Evolutionary conservation across 2,113 vertebrate genomes (phyloP), one percentile per base, ranked within the genome.

Genomic region (Pantherophis guttatus): DNA sequence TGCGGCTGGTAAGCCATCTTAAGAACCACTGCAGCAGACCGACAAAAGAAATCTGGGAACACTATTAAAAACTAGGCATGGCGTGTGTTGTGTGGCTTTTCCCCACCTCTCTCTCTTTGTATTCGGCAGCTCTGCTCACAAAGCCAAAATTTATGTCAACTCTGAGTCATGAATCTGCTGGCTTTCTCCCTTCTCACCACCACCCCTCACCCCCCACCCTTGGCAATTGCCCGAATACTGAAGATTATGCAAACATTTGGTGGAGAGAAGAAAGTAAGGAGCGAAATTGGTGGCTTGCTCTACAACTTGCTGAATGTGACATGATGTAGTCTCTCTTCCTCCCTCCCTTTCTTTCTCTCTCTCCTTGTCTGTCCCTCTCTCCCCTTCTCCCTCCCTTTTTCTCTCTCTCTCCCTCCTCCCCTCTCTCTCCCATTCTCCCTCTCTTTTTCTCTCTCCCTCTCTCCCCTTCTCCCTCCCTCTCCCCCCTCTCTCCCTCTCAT

Each of bases 391-490:
- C 19, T 21, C 55, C 6, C 55, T 17, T 17, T 55, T 1, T 55
- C 55, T 55, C 55, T 55, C 55, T 19, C 54, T 1, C 15, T 5
- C 15, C 4, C 3, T 19, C 13, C 15, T 13, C 4, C 54, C 3
- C 54, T 55, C 13, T 15, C 13, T 54, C 53, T 13, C 55, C 1
- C 19, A 2, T 44, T 21, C 19, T 1, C 55, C 5, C 13, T 55
- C 54, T 58, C 21, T 48, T 5, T 5, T 5, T 8, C 57, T 23
- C 21, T 0, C 23, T 1, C 5, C 1, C 8, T 0, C 24, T 26
- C 24, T 0, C 23, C 9, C 23, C 0, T 0, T 1, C 5, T 3
- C 23, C 0, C 4, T 5, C 54, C 1, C 54, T 5, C 3, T 55
- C 13, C 55, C 2, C 17, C 5, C 5, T 9, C 17, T 6, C 5